Percentiles rank a stretch among this genome's conserved stretches.
phyloP scores from a whole-genome alignment of 2,888 invertebrate genomes.

The Macaria notata region DNA sequence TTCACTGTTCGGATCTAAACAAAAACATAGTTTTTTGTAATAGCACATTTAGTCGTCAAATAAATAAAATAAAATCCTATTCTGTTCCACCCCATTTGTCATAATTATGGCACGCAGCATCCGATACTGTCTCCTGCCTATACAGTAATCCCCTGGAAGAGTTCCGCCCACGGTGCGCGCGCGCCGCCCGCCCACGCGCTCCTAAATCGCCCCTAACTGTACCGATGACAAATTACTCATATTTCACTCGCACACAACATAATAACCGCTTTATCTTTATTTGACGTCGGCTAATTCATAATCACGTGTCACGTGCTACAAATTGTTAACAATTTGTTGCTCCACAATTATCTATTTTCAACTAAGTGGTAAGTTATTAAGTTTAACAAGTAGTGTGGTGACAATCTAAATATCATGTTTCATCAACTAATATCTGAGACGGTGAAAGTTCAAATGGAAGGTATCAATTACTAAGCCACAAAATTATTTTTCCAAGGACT shows the following conservation, averaged over 20 bases:
- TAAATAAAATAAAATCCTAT: too few species aligned
- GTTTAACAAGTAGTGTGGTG: too few species aligned
- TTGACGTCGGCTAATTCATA: conserved; percentile 40
- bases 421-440: too few species aligned
- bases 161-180: conserved; percentile 58
- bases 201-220: conserved; percentile 74
- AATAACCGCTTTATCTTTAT: conserved; percentile 57
- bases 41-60: too few species aligned
- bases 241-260: conserved; percentile 40
- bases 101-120: background rate
- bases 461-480: too few species aligned
- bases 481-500: too few species aligned
- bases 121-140: conserved; percentile 8
- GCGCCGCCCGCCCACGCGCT: conserved; percentile 67
- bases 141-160: conserved; percentile 48
- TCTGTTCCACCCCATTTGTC: too few species aligned
- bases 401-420: too few species aligned
- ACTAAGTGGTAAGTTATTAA: too few species aligned
- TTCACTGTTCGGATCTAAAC: too few species aligned
- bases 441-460: too few species aligned
- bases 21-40: too few species aligned
- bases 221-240: conserved; percentile 67
- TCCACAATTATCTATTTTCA: background rate
- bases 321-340: conserved; percentile 20
- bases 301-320: conserved; percentile 29